phyloP scores from a whole-genome alignment of 1,140 invertebrate species.

The Pogonomyrmex californicus region DNA sequence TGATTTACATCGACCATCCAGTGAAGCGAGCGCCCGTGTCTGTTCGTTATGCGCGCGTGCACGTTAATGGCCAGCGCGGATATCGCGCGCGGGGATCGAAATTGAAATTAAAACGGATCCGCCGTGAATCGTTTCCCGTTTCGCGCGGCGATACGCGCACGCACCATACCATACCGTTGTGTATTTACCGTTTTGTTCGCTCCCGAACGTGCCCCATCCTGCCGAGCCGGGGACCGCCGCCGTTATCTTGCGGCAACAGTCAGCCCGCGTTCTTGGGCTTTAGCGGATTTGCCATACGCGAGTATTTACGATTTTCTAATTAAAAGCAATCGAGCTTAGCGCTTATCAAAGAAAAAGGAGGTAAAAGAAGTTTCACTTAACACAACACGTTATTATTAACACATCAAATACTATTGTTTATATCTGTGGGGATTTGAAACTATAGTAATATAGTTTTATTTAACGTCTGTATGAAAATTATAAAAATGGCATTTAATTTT shows the following conservation, averaged over 20 bases:
- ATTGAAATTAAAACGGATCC: constrained; percentile 74
- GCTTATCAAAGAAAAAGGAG: constrained; percentile 12
- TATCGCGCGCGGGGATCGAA: constrained; percentile 57
- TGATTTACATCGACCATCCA: constrained; percentile 67
- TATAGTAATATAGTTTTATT: background rate
- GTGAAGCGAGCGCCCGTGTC: background rate
- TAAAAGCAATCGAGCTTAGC: constrained; percentile 19
- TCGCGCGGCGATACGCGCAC: constrained; percentile 49
- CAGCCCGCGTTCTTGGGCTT: constrained; percentile 14
- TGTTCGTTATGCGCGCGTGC: constrained; percentile 57
- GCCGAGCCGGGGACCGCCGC: background rate
- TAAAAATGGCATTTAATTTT: background rate
- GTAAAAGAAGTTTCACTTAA: background rate
- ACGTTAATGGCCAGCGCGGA: constrained; percentile 47
- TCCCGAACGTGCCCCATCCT: constrained; percentile 44
- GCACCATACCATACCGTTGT: constrained; percentile 1
- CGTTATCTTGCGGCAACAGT: constrained; percentile 55
- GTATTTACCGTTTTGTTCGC: constrained; percentile 46
- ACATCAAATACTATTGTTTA: background rate
- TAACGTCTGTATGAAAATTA: background rate
- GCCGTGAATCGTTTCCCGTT: constrained; percentile 70
- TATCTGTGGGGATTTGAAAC: background rate
- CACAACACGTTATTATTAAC: background rate
- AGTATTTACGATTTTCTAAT: constrained; percentile 39
- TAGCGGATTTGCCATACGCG: constrained; percentile 16